phyloP scores from a whole-genome alignment of 2,797 vertebrate species.

The Xenentodon cancila region DNA sequence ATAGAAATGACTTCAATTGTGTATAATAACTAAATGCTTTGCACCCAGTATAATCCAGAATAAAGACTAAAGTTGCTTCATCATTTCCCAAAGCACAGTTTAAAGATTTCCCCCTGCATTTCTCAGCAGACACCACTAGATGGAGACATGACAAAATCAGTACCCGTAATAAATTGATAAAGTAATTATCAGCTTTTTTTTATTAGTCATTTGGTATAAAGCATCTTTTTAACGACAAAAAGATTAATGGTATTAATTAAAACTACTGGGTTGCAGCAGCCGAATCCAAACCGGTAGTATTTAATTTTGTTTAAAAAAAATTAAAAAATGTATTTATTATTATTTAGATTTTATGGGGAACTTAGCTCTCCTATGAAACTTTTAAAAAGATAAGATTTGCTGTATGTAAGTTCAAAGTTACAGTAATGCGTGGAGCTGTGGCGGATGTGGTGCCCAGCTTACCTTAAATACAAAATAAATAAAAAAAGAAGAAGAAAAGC shows the following conservation, averaged over 20 bases:
- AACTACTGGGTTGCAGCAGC: too few species aligned
- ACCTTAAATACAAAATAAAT: constrained; percentile 57
- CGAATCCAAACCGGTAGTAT: too few species aligned
- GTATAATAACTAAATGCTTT: constrained; percentile 68
- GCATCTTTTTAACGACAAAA: background rate
- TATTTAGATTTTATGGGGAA: too few species aligned
- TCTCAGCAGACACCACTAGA: constrained; percentile 49
- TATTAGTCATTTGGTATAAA: background rate
- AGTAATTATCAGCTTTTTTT: background rate
- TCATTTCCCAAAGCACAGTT: constrained; percentile 15
- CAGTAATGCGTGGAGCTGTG: background rate
- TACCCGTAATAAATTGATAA: background rate
- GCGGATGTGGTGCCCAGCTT: constrained; percentile 36
- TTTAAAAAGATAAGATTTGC: constrained; percentile 57
- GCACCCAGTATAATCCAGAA: constrained; percentile 61
- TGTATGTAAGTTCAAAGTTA: constrained; percentile 9
- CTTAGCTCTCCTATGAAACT: constrained; percentile 19
- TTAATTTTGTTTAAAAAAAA: too few species aligned
- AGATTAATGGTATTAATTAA: too few species aligned
- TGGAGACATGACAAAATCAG: constrained; percentile 47
- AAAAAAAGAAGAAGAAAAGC: constrained; percentile 36
- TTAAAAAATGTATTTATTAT: too few species aligned
- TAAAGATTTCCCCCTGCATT: background rate
- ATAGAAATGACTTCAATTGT: constrained; percentile 63
- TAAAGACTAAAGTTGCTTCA: constrained; percentile 70